Conservation (phyloP, 1,140 invertebrate genomes). For the Bombus pascuorum region DNA sequence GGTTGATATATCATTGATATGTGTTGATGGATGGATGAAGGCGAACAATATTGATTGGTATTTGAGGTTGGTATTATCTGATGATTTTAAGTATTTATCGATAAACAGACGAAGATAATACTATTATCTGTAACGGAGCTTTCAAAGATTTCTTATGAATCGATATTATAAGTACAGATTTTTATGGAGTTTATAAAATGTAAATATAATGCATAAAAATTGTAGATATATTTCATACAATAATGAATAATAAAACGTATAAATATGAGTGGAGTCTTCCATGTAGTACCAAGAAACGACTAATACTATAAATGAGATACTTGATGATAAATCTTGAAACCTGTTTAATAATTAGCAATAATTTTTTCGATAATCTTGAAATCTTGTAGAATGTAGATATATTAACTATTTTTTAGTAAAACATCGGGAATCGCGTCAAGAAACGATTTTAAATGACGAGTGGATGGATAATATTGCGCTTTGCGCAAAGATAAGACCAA, state of each 20-base stretch:
- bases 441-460: background rate
- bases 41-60: no score
- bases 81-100: no score
- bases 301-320: background rate
- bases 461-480: background rate
- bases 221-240: no score
- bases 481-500: background rate
- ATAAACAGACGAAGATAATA: no score
- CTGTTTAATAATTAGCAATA: background rate
- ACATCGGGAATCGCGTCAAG: background rate
- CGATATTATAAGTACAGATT: background rate
- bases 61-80: no score
- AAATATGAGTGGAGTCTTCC: background rate
- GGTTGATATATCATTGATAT: background rate
- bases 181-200: background rate
- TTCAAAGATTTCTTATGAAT: accelerated
- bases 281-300: background rate
- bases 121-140: no score
- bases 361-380: background rate
- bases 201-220: no score
- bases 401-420: background rate
- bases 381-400: background rate
- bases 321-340: background rate
- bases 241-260: background rate
- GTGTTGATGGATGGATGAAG: background rate